Evolutionary conservation across 2,113 vertebrate species (phyloP), one percentile per base, ranked within the genome.

Genomic region (Gasterosteus nipponicus): DNA sequence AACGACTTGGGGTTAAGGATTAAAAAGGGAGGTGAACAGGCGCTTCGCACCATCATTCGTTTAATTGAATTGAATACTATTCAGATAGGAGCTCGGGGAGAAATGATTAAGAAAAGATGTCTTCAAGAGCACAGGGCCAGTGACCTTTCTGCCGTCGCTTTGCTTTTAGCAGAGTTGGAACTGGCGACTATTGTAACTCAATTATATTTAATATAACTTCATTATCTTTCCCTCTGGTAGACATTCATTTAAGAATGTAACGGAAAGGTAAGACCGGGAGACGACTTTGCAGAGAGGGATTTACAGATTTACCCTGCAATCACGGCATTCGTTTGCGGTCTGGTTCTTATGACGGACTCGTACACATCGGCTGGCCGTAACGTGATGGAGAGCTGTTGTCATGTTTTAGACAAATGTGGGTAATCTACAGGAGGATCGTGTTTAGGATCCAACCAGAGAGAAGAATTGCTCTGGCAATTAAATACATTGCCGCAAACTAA

Each of bases 1-100:
- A 26, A 18, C 74, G 74, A 75, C 67, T 81, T 46, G 16, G 19
- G 16, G 29, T 77, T 70, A 81, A 33, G 29, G 62, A 41, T 57
- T 75, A 77, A 15, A 47, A 14, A 39, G 39, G 44, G 8, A 75
- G 39, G 58, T 82, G 39, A 83, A 47, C 18, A 60, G 47, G n/a
- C 26, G 63, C 15, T 26, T 35, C 6, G 1, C 49, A 66, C 22
- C 61, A 63, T 41, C 72, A 73, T 53, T 75, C 5, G 38, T 35
- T 26, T 51, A 56, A 54, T 47, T 29, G 72, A 22, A 18, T 26
- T 7, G 56, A 8, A 39, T 57, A 69, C 10, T 14, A 68, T 54
- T 65, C 38, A 38, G 47, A 51, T 9, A 26, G 18, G 22, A 38
- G 10, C 29, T n/a, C 2, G 38, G 38, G 15, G 8, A 19, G 44